Conservation (phyloP, 2,888 invertebrate genomes). For the Chymomyza amoena region DNA sequence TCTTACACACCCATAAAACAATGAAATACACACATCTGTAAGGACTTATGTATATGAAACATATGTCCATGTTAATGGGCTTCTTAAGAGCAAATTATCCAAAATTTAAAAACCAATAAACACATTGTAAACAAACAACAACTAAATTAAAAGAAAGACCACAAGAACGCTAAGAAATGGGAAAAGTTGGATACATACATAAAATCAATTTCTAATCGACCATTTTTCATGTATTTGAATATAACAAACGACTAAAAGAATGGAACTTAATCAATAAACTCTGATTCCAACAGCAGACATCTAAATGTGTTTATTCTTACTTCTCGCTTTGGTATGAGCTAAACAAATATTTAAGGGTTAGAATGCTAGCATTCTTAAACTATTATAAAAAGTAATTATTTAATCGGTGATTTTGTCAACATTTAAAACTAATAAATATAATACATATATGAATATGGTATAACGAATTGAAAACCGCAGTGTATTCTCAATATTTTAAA, state of each 20-base stretch:
- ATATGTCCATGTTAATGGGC: neutral
- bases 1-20: slow-evolving; percentile 2
- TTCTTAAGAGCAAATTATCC: slow-evolving; percentile 17
- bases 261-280: slow-evolving; percentile 65
- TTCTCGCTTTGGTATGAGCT: neutral
- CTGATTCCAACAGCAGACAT: slow-evolving; percentile 46
- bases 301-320: neutral
- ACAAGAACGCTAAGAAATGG: neutral
- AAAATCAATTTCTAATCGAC: slow-evolving; percentile 62
- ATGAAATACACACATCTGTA: neutral
- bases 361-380: no score
- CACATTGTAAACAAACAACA: neutral
- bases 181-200: neutral
- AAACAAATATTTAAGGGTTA: no score
- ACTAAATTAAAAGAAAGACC: slow-evolving; percentile 28
- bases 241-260: slow-evolving; percentile 57
- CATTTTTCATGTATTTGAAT: slow-evolving; percentile 68
- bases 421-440: no score
- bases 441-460: no score
- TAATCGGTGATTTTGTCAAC: no score
- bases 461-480: no score
- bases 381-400: no score
- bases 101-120: neutral
- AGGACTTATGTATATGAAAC: neutral
- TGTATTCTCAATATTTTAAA: no score